Evolutionary conservation across 2,888 invertebrate genomes (phyloP), one percentile per base, ranked within the genome.

Genomic region (Ganaspis brasiliensis): DNA sequence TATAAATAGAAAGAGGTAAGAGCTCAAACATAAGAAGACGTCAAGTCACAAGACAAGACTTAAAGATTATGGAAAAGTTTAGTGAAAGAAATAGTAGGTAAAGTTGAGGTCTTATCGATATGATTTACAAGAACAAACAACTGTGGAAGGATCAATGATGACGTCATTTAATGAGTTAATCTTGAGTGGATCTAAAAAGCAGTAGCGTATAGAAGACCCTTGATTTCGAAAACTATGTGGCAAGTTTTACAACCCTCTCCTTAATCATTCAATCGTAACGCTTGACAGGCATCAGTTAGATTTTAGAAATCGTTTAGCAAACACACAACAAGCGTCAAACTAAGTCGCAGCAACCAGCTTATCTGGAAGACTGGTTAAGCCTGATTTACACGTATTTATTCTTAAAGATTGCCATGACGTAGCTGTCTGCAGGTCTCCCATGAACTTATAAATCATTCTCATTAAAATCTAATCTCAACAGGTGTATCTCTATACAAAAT

Each of bases 61-160:
- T 77, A 71, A 81, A 83, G 89, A 88, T 87, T 88, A 87, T 87
- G 89, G 88, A 89, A 90, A 89, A 89, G 84, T 89, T 90, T 85
- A 79, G 81, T 78, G 77, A 76, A 79, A 81, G 81, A 84, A 84
- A 80, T 78, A 78, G 83, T 77, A 80, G 40, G 63, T 26, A 31
- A n/a, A 63, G 40, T 73, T 61, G 74, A 78, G 83, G 80, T 78
- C 81, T 84, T 80, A 85, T 83, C 85, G 82, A 82, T 80, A 86
- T 91, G 91, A 91, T 91, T 91, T 91, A 91, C 85, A 89, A 88
- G 91, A 88, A 88, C 87, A 90, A 90, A 90, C 87, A 90, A 82
- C 78, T 78, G 78, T 19, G 71, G 81, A 72, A 79, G 86, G 87
- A 88, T 87, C 83, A 86, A 79, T 76, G 81, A 78, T 85, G 87